Percentiles rank a stretch among this genome's conserved stretches.
phyloP scores from a whole-genome alignment of 2,888 invertebrate species.

The Hirudinaria manillensis region DNA sequence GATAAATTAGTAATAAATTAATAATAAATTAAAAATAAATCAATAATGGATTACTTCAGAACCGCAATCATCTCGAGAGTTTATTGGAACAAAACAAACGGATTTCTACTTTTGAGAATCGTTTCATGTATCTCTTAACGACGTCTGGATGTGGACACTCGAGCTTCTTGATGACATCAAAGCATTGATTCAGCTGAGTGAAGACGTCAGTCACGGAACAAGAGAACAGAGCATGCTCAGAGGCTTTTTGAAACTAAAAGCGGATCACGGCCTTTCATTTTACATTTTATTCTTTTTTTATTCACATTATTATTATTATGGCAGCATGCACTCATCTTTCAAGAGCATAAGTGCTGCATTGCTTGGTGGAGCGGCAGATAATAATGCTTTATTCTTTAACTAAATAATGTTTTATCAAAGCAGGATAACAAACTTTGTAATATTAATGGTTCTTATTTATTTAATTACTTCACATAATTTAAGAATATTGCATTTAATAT shows the following conservation, averaged over 20 bases:
- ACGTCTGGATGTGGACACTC: slow-evolving; percentile 99
- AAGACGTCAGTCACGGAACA: slow-evolving; percentile 99
- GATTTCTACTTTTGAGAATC: slow-evolving; percentile 76
- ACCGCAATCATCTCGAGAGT: not conserved
- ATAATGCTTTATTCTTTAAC: too few species aligned
- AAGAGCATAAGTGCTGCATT: too few species aligned
- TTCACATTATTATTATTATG: too few species aligned
- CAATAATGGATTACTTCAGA: not conserved
- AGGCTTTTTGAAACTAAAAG: slow-evolving; percentile 92
- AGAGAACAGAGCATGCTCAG: slow-evolving; percentile 96
- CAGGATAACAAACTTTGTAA: too few species aligned
- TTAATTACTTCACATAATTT: too few species aligned
- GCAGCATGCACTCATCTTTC: not conserved
- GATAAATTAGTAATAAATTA: too few species aligned
- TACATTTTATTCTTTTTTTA: too few species aligned
- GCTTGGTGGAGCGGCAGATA: too few species aligned
- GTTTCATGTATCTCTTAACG: slow-evolving; percentile 96
- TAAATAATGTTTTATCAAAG: too few species aligned
- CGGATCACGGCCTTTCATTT: not conserved
- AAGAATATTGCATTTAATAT: too few species aligned
- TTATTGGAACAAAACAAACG: not conserved
- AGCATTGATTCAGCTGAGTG: slow-evolving; percentile 97
- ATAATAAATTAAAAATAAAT: not conserved
- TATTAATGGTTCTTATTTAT: too few species aligned
- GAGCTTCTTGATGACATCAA: slow-evolving; percentile 95